Conservation (phyloP, 2,797 vertebrate species). For the Gallinago stenura region DNA sequence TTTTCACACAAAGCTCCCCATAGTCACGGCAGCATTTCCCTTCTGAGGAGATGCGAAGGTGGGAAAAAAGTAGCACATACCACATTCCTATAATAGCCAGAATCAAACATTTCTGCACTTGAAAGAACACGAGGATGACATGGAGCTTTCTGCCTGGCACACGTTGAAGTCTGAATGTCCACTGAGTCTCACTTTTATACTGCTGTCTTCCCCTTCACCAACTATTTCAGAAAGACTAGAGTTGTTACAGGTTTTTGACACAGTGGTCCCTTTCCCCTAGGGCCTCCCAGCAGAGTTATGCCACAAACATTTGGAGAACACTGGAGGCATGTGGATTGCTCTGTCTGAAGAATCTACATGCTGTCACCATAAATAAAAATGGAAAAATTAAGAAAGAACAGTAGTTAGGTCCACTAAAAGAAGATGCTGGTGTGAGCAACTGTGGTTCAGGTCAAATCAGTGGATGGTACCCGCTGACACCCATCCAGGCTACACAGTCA, state of each 20-base stretch:
- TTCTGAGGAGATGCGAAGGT: background rate
- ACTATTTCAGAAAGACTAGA: background rate
- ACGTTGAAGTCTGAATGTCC: background rate
- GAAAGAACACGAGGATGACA: background rate
- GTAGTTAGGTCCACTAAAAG: background rate
- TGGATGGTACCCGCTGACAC: background rate
- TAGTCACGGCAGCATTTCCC: background rate
- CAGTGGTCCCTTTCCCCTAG: background rate
- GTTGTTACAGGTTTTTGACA: background rate
- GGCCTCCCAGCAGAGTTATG: background rate
- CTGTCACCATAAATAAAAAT: background rate
- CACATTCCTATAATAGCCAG: background rate
- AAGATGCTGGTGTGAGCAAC: rapidly evolving
- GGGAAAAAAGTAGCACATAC: background rate
- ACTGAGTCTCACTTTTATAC: background rate
- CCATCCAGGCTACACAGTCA: background rate
- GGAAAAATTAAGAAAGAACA: background rate
- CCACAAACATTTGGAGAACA: background rate
- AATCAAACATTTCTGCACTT: background rate
- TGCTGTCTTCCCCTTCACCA: background rate
- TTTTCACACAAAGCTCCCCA: background rate
- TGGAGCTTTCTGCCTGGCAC: background rate
- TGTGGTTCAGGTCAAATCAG: background rate
- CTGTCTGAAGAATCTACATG: background rate
- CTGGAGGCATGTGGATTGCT: background rate